A percentile compares a stretch with the other conserved stretches of the same genome.
Conservation (phyloP, 1,140 invertebrate genomes). For the Scaptomyza pallida region DNA sequence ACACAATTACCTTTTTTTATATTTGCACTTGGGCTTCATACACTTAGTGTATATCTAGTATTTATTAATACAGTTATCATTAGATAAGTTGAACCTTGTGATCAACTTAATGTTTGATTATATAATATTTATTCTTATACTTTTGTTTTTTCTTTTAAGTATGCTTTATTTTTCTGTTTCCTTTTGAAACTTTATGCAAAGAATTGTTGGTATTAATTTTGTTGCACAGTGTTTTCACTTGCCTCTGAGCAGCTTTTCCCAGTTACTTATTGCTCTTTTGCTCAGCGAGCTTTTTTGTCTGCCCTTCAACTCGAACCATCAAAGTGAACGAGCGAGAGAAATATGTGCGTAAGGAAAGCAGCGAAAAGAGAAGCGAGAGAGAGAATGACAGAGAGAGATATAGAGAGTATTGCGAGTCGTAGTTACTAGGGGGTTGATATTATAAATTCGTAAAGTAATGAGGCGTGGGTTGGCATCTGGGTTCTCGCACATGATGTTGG, state of each 20-base stretch:
- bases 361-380: not conserved
- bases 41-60: constrained; percentile 6
- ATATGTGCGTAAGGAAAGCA: not conserved
- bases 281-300: constrained; percentile 7
- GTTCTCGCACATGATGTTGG: not conserved
- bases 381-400: not conserved
- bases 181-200: too few species aligned
- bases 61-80: not conserved
- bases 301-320: constrained; percentile 13
- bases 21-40: constrained; percentile 5
- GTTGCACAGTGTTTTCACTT: constrained; percentile 11
- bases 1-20: not conserved
- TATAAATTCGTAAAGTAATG: not conserved
- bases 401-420: not conserved
- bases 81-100: not conserved
- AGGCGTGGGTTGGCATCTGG: not conserved
- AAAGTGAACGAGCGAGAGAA: not conserved
- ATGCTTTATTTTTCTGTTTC: not conserved
- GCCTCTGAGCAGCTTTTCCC: not conserved
- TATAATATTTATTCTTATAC: not conserved
- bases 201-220: not conserved
- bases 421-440: not conserved
- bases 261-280: constrained; percentile 1
- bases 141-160: not conserved
- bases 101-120: not conserved